These are phyloP conservation scores for Drosophila nigricruria DNA, from an alignment of 2,888 invertebrate genomes.

Conservation along the genomic window DNA sequence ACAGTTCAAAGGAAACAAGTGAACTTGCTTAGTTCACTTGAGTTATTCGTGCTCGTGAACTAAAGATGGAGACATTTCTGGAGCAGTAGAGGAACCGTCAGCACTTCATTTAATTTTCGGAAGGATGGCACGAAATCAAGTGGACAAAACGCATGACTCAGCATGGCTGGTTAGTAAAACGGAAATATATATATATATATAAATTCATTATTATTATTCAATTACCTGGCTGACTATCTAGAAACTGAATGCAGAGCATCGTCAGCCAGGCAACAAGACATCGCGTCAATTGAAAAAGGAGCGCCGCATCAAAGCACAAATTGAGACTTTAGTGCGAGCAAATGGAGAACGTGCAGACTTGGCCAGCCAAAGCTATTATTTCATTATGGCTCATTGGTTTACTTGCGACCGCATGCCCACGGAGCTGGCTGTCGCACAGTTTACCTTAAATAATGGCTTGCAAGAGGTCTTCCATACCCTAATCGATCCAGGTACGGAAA, in stretches of 20 bases:
- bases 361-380: slow-evolving; percentile 26
- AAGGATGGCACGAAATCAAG: background rate
- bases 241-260: slow-evolving; percentile 10
- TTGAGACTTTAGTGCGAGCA: slow-evolving; percentile 19
- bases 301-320: background rate
- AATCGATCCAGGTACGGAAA: slow-evolving; percentile 42
- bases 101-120: background rate
- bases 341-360: slow-evolving; percentile 6
- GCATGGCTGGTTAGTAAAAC: slow-evolving; percentile 18
- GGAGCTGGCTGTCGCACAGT: slow-evolving; percentile 31
- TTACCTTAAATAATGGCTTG: slow-evolving; percentile 32
- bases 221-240: background rate
- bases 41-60: background rate
- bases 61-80: background rate
- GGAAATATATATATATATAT: background rate
- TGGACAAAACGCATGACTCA: background rate
- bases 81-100: background rate
- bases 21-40: background rate
- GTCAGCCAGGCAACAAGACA: slow-evolving; percentile 2
- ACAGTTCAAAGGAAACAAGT: background rate
- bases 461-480: slow-evolving; percentile 25
- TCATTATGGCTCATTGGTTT: slow-evolving; percentile 37
- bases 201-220: background rate
- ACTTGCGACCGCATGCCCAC: slow-evolving; percentile 17
- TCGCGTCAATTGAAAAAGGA: background rate